These are phyloP conservation scores for Bombylius major DNA, from an alignment of 2,888 invertebrate species.

Conservation along the genomic window DNA sequence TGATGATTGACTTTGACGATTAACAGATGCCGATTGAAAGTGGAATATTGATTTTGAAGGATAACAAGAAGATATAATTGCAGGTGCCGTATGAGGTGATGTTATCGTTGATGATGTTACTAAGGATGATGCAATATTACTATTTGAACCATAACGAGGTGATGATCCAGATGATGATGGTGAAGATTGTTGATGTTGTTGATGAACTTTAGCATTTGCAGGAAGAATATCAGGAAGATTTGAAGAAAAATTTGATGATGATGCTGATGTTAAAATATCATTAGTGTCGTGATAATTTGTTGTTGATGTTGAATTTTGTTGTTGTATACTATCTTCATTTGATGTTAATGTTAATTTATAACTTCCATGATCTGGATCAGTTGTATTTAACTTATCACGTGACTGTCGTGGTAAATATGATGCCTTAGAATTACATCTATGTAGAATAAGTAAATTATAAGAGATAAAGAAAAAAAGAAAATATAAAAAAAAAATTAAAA, in stretches of 20 bases:
- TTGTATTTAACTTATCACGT: conserved; percentile 46
- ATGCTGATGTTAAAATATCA: conserved; percentile 10
- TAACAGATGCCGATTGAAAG: conserved; percentile 24
- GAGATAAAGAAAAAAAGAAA: neutral
- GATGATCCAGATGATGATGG: conserved; percentile 21
- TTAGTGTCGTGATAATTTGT: conserved; percentile 10
- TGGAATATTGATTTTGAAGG: conserved; percentile 25
- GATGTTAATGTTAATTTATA: conserved; percentile 64
- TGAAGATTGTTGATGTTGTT: conserved; percentile 15
- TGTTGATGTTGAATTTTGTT: conserved; percentile 12
- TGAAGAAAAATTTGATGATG: conserved; percentile 24
- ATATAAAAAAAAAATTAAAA: too few species aligned
- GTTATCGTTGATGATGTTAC: conserved; percentile 16
- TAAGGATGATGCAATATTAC: conserved; percentile 19
- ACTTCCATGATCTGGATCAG: conserved; percentile 58
- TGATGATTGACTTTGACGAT: conserved; percentile 2
- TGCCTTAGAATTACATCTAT: conserved; percentile 65
- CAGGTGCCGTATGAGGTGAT: conserved; percentile 23
- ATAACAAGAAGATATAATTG: conserved; percentile 14
- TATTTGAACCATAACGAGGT: conserved; percentile 31
- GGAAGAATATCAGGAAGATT: conserved; percentile 44
- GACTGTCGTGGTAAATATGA: conserved; percentile 61
- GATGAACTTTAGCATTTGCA: conserved; percentile 40
- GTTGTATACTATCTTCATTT: conserved; percentile 37
- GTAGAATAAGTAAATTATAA: conserved; percentile 21